phyloP scores from a whole-genome alignment of 2,113 vertebrate species.

The Passer montanus region DNA sequence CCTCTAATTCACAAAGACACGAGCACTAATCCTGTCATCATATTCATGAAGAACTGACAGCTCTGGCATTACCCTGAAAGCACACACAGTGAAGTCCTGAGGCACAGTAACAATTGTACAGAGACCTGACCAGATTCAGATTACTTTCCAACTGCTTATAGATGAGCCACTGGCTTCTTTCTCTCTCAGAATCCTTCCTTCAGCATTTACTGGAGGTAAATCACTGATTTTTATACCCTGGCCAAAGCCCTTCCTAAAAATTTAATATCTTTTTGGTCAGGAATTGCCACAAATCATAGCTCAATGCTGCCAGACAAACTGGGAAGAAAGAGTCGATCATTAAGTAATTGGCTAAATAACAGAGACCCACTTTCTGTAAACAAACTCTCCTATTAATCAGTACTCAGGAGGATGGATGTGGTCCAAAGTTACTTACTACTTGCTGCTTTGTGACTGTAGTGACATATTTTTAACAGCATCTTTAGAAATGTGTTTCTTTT shows the following conservation, averaged over 20 bases:
- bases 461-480: not conserved
- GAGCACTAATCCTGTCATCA: not conserved
- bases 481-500: not conserved
- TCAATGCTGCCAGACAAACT: not conserved
- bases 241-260: not conserved
- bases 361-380: not conserved
- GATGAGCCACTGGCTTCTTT: not conserved
- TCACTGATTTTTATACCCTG: not conserved
- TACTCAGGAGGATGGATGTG: not conserved
- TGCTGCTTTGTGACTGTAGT: not conserved
- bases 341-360: slow-evolving; percentile 17
- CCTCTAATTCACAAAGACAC: not conserved
- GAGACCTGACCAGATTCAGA: not conserved
- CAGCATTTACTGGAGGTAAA: not conserved
- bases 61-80: not conserved
- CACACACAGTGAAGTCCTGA: not conserved
- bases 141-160: not conserved
- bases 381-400: not conserved
- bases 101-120: not conserved
- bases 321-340: not conserved
- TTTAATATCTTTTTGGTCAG: not conserved
- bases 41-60: not conserved
- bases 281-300: not conserved
- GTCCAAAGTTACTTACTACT: not conserved
- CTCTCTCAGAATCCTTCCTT: not conserved